Evolutionary conservation across 2,113 vertebrate species (phyloP), one percentile per base, ranked within the genome.

Genomic region (Rallus limicola): DNA sequence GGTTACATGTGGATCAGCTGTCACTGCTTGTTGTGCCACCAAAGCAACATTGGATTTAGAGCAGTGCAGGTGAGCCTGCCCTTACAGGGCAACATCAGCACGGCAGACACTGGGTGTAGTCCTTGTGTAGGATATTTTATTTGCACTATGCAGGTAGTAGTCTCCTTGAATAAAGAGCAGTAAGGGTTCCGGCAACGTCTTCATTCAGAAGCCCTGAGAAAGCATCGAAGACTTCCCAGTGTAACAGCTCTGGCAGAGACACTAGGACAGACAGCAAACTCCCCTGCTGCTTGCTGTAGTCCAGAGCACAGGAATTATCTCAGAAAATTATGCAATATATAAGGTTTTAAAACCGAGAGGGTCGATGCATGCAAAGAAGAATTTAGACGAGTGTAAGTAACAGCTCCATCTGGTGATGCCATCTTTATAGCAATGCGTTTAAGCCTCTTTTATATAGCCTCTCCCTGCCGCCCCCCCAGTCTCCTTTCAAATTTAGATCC

Each of bases 401-500:
- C 76, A 93, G 72, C 88, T 96, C 92, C 88, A 90, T 92, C 90
- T 92, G 88, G 72, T 94, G 92, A 96, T 94, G 70, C 63, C 7
- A 0, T 70, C 85, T 86, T 88, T 62, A 81, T 34, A 88, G 52
- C 50, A 60, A 53, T 74, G 69, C 86, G 82, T 92, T 88, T 93
- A 92, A 92, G 78, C 65, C 65, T 82, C 40, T 74, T 77, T 78
- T 79, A 82, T 84, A 82, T 40, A 86, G 21, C 13, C 6, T 53
- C 52, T 53, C 11, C 6, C 31, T 36, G n/a, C 16, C 9, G 12
- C 9, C 65, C 15, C 15, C 24, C 7, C n/a, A 55, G 31, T 6
- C 67, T 80, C 85, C 65, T 94, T 96, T 88, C 82, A 89, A 88
- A 88, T 86, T 92, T 93, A 92, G 87, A 80, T 74, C 29, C 38